Evolutionary conservation across 2,888 invertebrate genomes (phyloP), one percentile per base, ranked within the genome.

Genomic region (Nomada goodeniana): DNA sequence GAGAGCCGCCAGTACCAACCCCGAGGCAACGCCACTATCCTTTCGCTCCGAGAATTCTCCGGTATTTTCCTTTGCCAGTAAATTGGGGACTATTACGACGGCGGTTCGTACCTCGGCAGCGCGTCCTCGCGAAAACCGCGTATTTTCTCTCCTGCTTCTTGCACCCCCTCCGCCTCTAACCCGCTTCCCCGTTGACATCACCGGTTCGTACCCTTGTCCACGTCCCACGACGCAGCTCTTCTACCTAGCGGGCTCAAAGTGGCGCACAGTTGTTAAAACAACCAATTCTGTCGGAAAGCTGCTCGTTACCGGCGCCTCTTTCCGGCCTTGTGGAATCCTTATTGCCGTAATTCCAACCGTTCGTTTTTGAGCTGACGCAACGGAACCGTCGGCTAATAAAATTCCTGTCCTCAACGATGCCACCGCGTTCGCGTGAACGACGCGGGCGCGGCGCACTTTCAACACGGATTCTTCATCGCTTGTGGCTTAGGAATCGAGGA

Each of bases 31-130:
- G 81, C 81, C 80, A 20, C 36, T 82, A 65, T 81, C 82, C 81
- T 86, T 86, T 88, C 76, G 75, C 87, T 76, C 44, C 57, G 53
- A 80, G 85, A 72, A 89, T 88, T 84, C 87, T 88, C 84, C 83
- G 83, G 86, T 89, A 90, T 92, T 91, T 92, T 91, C 89, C 90
- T 91, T 92, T 92, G 88, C 89, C 84, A 82, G 85, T 87, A 91
- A 92, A 92, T 92, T 92, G 91, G 47, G 47, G 91, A 91, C 91
- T 91, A 91, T 92, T 90, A 91, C 91, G 85, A 72, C 80, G 76
- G 84, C 79, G 85, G 84, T 60, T 74, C 73, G 70, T 78, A 81
- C 82, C 82, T 85, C 73, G 47, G 78, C 69, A 59, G 64, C 84
- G 87, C 73, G 78, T 87, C 80, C 79, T 86, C 83, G 83, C 80